These are phyloP conservation scores for Pyrocephalus nanus DNA, from an alignment of 2,797 vertebrate genomes.

Conservation along the genomic window DNA sequence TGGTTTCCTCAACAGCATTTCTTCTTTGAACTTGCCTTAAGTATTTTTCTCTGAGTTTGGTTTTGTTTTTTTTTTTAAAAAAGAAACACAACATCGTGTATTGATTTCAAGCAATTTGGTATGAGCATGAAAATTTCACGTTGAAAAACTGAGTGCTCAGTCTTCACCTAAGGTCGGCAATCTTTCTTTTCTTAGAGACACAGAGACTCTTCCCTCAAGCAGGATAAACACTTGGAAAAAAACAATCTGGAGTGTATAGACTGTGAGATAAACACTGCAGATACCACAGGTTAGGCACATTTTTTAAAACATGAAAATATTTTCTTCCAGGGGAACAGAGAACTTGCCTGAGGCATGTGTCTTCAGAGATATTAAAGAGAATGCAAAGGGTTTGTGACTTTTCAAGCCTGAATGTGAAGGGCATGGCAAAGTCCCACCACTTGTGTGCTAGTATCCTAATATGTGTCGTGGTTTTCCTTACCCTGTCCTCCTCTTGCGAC, in stretches of 20 bases:
- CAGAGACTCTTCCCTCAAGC: not conserved
- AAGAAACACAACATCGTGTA: not conserved
- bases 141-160: not conserved
- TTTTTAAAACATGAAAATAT: not conserved
- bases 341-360: not conserved
- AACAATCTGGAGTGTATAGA: not conserved
- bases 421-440: not conserved
- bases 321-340: not conserved
- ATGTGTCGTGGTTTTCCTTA: not conserved
- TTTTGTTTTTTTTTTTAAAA: not conserved
- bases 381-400: not conserved
- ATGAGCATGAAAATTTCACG: not conserved
- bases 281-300: not conserved
- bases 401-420: not conserved
- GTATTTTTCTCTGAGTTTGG: not conserved
- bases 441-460: not conserved
- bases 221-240: not conserved
- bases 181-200: not conserved
- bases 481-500: not conserved
- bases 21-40: constrained; percentile 41
- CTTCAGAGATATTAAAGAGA: not conserved
- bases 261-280: not conserved
- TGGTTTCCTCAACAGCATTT: constrained; percentile 59
- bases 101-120: not conserved
- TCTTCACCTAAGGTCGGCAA: not conserved